Percentiles rank a stretch among this genome's conserved stretches.
These are phyloP conservation scores for Pyrrhia umbra DNA, from an alignment of 2,888 invertebrate species.

Conservation along the genomic window DNA sequence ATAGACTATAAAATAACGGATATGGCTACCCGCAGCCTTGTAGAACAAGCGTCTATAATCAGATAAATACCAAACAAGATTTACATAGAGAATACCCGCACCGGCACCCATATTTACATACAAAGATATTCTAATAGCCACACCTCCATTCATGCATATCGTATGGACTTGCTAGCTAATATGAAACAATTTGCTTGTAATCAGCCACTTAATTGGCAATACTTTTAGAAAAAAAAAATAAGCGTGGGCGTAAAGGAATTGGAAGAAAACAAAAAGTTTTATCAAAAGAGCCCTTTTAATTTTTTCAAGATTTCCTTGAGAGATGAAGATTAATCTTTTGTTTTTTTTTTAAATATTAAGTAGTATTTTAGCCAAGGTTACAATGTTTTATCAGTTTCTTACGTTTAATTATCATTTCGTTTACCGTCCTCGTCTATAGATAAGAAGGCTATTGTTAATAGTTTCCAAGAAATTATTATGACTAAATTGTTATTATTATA, in stretches of 20 bases:
- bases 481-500: constrained; percentile 9
- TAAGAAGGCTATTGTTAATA: constrained; percentile 17
- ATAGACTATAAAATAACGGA: constrained; percentile 17
- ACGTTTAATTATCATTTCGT: constrained; percentile 20
- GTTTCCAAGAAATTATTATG: constrained; percentile 34
- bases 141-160: constrained; percentile 60
- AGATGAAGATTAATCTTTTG: not conserved
- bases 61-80: constrained; percentile 49
- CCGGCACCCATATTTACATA: constrained; percentile 59
- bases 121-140: constrained; percentile 56
- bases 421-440: constrained; percentile 17
- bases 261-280: constrained; percentile 17
- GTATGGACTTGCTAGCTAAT: constrained; percentile 32
- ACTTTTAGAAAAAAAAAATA: constrained; percentile 13
- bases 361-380: not conserved
- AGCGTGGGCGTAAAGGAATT: constrained; percentile 29
- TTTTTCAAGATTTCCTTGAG: not conserved
- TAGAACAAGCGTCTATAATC: constrained; percentile 39
- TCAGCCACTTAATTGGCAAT: constrained; percentile 9
- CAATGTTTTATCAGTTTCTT: not conserved
- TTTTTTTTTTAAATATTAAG: not conserved
- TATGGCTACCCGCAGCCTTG: constrained; percentile 25
- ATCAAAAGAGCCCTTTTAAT: not conserved
- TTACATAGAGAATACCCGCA: constrained; percentile 54
- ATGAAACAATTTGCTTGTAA: constrained; percentile 48